Conservation (phyloP, 30 jellyfish, hydroid and myxozoan species). For the Aurelia aurita region DNA sequence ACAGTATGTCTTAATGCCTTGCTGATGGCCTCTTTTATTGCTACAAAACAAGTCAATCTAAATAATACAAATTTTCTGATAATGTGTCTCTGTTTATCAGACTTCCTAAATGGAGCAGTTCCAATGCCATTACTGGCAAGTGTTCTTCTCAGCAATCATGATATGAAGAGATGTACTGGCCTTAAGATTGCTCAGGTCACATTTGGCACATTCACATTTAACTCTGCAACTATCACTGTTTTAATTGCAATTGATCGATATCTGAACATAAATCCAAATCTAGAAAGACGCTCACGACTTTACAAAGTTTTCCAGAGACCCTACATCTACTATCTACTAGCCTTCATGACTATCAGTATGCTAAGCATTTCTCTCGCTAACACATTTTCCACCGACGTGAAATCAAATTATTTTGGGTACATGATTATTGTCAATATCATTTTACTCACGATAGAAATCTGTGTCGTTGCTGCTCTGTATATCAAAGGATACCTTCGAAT, state of each 20-base stretch:
- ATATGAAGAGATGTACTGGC: not conserved
- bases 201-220: not conserved
- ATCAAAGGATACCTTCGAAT: not conserved
- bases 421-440: not conserved
- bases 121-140: not conserved
- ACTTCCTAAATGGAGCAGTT: not conserved
- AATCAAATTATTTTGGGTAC: not conserved
- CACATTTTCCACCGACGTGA: not conserved
- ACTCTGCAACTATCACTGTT: not conserved
- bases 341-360: not conserved
- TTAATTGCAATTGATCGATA: not conserved
- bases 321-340: not conserved
- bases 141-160: not conserved
- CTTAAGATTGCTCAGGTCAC: not conserved
- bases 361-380: not conserved
- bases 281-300: not conserved
- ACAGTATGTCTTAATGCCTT: not conserved
- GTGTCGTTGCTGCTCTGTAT: not conserved
- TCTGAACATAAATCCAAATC: slow-evolving; percentile 10
- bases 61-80: not conserved
- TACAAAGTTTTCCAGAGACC: not conserved
- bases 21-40: slow-evolving; percentile 6
- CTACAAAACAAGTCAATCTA: slow-evolving; percentile 4
- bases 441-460: not conserved
- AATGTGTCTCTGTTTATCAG: not conserved